phyloP scores from a whole-genome alignment of 2,888 invertebrate species.

The Stenoptilia bipunctidactyla region DNA sequence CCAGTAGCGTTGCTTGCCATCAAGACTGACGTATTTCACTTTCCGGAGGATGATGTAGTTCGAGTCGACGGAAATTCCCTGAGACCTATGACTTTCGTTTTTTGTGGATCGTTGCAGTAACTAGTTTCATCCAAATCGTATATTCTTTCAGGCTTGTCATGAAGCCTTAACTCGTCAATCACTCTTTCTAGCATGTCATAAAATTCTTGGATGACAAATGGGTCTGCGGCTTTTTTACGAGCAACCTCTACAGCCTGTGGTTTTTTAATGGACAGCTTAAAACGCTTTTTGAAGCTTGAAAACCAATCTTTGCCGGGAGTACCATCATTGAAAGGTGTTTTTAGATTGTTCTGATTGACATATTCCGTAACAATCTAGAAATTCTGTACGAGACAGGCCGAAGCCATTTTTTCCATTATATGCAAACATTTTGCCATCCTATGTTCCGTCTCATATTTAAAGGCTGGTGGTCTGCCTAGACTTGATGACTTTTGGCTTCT shows the following conservation, averaged over 20 bases:
- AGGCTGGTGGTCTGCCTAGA: constrained; percentile 8
- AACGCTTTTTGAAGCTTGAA: constrained; percentile 14
- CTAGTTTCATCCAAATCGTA: too few species aligned
- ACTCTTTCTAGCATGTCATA: too few species aligned
- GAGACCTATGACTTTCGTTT: too few species aligned
- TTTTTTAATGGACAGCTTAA: constrained; percentile 18
- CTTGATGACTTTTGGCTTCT: too few species aligned
- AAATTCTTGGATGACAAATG: too few species aligned
- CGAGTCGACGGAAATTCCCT: too few species aligned
- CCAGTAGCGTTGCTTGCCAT: too few species aligned
- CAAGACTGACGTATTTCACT: too few species aligned
- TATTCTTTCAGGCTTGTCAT: too few species aligned
- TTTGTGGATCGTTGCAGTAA: too few species aligned
- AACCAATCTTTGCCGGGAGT: constrained; percentile 18
- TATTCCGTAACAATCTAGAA: constrained; percentile 12
- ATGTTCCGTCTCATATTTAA: constrained; percentile 10
- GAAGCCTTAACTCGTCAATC: too few species aligned
- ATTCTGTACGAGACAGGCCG: constrained; percentile 13
- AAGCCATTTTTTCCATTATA: constrained; percentile 15
- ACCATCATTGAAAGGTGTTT: constrained; percentile 13
- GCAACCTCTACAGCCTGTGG: constrained; percentile 17
- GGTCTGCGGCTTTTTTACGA: constrained; percentile 12
- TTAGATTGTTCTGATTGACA: constrained; percentile 11
- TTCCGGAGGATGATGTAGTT: too few species aligned
- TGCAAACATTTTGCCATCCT: constrained; percentile 10